Evolutionary conservation across 2,113 vertebrate genomes (phyloP), one percentile per base, ranked within the genome.

Genomic region (Artemisiospiza belli): DNA sequence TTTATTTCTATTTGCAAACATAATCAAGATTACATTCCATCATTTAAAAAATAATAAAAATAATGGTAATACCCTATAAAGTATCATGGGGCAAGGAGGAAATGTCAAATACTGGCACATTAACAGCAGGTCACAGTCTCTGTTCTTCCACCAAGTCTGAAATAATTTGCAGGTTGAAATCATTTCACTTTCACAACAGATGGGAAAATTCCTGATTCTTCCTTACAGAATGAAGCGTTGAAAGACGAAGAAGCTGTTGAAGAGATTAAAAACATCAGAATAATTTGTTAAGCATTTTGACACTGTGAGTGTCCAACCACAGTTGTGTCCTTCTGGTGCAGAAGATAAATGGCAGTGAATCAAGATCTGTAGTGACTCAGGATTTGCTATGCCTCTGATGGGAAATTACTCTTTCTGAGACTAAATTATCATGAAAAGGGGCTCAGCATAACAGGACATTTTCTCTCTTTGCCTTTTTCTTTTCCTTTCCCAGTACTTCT

Each of bases 151-250:
- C n/a, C 21, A 68, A 75, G 24, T 13, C 70, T 89, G 62, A 94
- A 94, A 79, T 27, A 91, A 91, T 87, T 87, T 92, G 41, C n/a
- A 72, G 66, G 73, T 89, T 95, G 67, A 87, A 92, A 91, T 79
- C 0, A 82, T 89, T 87, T 85, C n/a, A 46, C 20, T 92, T 85
- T 85, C 67, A 67, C 43, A 74, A 54, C 51, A 92, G 74, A 82
- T 73, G 69, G 67, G 44, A 51, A 88, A 91, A 93, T 49, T 87
- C 66, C 28, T 69, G 49, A 51, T 91, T 95, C n/a, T 75, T 82
- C 62, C 73, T 24, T 66, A 17, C 33, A 73, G 54, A 87, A 76
- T 35, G 59, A 92, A 72, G 23, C 67, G 58, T 23, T 88, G 76
- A 93, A 92, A 74, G 52, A 77, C 4, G 30, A 90, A 92, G 83